These are phyloP conservation scores for Plestiodon gilberti DNA, from an alignment of 2,113 vertebrate species.

Conservation along the genomic window DNA sequence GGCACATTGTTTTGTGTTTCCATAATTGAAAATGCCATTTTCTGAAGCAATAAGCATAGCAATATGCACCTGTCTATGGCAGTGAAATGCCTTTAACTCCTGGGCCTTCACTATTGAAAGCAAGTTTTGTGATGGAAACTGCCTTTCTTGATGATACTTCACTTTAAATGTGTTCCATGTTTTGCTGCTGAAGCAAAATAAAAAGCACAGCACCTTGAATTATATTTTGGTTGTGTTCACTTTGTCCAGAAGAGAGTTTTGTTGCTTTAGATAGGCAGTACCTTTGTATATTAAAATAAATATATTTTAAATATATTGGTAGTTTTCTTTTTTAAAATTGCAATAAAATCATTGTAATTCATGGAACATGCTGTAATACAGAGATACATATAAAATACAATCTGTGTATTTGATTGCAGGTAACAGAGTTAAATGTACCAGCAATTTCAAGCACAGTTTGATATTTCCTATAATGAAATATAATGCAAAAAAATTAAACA, in stretches of 20 bases:
- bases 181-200: conserved; percentile 51
- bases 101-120: conserved; percentile 43
- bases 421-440: conserved; percentile 97
- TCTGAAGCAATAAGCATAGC: conserved; percentile 30
- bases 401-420: conserved; percentile 95
- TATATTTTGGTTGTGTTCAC: conserved; percentile 53
- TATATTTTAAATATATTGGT: conserved; percentile 65
- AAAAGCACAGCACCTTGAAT: conserved; percentile 47
- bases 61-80: conserved; percentile 10
- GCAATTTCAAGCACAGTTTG: conserved; percentile 96
- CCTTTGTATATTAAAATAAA: conserved; percentile 56
- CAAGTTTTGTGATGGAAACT: conserved; percentile 37
- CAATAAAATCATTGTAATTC: conserved; percentile 80
- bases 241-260: conserved; percentile 56
- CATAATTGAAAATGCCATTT: conserved; percentile 38
- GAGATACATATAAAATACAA: conserved; percentile 90
- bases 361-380: conserved; percentile 78
- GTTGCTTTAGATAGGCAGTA: conserved; percentile 65
- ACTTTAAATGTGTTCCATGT: conserved; percentile 44
- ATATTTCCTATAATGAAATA: conserved; percentile 92
- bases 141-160: conserved; percentile 50
- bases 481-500: conserved; percentile 91
- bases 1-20: conserved; percentile 15
- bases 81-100: conserved; percentile 38
- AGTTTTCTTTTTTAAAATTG: conserved; percentile 26